Evolutionary conservation across 2,888 invertebrate genomes (phyloP).

Genomic region (Polyommatus iphigenia): DNA sequence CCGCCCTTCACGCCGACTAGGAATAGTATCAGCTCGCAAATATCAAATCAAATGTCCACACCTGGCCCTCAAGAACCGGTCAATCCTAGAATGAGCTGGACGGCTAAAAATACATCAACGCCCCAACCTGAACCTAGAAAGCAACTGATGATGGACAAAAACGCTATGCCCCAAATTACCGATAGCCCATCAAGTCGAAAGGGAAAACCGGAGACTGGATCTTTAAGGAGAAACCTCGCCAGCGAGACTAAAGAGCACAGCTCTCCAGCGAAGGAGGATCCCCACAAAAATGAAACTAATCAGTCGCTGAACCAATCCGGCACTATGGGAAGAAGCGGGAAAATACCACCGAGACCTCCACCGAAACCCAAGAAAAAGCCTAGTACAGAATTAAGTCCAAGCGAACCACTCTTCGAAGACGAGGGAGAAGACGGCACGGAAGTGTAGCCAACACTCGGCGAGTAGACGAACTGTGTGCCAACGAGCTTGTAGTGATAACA

Average conservation of each 20-base stretch:
- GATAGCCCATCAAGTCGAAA: conserved; percentile 68
- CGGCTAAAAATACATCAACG: conserved; percentile 73
- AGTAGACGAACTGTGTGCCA: conserved; percentile 65
- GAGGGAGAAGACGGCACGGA: conserved; percentile 94
- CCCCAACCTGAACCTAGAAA: conserved; percentile 72
- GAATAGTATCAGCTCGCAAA: conserved; percentile 74
- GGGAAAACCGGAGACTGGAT: conserved; percentile 78
- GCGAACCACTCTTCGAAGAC: conserved; percentile 90
- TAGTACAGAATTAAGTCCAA: conserved; percentile 77
- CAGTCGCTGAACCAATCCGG: conserved; percentile 66
- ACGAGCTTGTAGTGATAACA: conserved; percentile 67
- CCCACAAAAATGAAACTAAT: conserved; percentile 61
- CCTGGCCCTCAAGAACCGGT: conserved; percentile 76
- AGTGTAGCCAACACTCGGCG: conserved; percentile 80
- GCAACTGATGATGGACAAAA: conserved; percentile 57
- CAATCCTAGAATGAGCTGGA: conserved; percentile 74
- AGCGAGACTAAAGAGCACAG: conserved; percentile 57
- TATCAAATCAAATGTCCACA: conserved; percentile 72
- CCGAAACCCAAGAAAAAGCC: conserved; percentile 91
- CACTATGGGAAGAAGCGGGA: conserved; percentile 77
- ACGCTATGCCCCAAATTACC: conserved; percentile 58
- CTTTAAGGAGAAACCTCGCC: conserved; percentile 65
- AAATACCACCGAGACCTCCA: conserved; percentile 91
- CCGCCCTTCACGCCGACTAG: conserved; percentile 62
- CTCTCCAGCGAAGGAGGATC: conserved; percentile 68